A percentile compares a stretch with the other conserved stretches of the same genome.
These are phyloP conservation scores for Perca schrenkii DNA, from an alignment of 2,113 vertebrate species.

Conservation along the genomic window DNA sequence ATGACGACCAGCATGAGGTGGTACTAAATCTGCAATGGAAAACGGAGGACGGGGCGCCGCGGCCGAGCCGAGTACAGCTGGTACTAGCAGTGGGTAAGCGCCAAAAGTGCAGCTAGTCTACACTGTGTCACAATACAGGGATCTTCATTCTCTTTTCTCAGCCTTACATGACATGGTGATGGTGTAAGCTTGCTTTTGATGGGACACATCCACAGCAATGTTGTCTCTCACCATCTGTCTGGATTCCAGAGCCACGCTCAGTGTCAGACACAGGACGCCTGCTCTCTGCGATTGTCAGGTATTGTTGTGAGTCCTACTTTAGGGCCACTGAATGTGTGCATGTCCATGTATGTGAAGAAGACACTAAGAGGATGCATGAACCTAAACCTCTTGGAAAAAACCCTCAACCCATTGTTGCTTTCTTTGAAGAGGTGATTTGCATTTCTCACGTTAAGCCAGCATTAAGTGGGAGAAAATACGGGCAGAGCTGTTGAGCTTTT, in stretches of 20 bases:
- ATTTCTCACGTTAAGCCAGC: constrained; percentile 21
- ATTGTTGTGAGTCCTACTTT: constrained; percentile 31
- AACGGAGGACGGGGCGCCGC: no score
- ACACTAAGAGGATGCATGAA: neutral
- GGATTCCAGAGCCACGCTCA: neutral
- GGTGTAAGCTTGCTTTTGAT: constrained; percentile 19
- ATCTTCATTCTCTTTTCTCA: neutral
- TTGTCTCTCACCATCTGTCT: constrained; percentile 25
- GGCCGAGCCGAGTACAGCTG: no score
- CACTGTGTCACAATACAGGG: no score
- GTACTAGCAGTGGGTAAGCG: no score
- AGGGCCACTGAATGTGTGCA: neutral
- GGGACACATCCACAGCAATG: constrained; percentile 9
- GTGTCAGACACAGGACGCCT: constrained; percentile 11
- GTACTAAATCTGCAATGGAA: no score
- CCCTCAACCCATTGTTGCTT: constrained; percentile 21
- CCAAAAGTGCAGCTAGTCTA: no score
- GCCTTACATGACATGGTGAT: neutral
- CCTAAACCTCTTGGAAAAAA: neutral
- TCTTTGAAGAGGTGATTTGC: constrained; percentile 3
- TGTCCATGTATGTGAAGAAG: constrained; percentile 8
- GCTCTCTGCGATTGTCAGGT: constrained; percentile 28
- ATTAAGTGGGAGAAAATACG: constrained; percentile 17
- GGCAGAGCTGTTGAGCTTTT: constrained; percentile 27
- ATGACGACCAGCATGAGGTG: no score